Base-by-base conservation (phyloP, 2,113 vertebrate species). In the Meriones unguiculatus region DNA sequence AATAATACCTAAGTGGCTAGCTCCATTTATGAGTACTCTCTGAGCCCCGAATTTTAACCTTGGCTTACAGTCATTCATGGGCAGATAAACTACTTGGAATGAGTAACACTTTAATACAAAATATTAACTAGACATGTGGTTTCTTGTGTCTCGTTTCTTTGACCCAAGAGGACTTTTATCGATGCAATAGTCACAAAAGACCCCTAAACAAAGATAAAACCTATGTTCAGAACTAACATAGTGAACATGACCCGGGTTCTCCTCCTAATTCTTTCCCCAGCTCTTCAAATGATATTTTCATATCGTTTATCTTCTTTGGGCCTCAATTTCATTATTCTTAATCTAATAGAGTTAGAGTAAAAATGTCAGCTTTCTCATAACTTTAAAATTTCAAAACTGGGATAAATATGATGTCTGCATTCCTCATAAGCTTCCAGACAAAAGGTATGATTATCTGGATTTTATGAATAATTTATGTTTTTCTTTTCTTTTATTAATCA, bases 121-220 rank as follows among this genome's bases (percentile, higher is more conserved):
- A 80, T 87, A 64, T 90, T 90, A 85, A 92, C 94, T 94, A 75
- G 59, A 95, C 87, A 70, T 65, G 28, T 84, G 54, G 15, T 77
- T 70, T 22, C 6, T 64, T 76, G 52, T 80, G 46, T 73, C n/a
- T 57, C 77, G 52, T 90, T 91, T 90, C 24, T 77, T 93, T 91
- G 59, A 4, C 52, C 25, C 32, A 41, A 54, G 64, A 73, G 46
- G 54, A 75, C 59, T 92, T 89, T 73, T 54, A 57, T 90, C 3
- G 35, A 13, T 82, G 17, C 18, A 77, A 38, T 62, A 90, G 69
- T 41, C 72, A 28, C 30, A 25, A 35, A 65, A 90, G 7, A n/a
- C 25, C n/a, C 5, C 50, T 46, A 15, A 59, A 59, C 75, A 85
- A 22, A 80, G 35, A 75, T 6, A 1, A 18, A 41, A 57, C 64